Evolutionary conservation across 2,888 invertebrate species (phyloP), one percentile per base, ranked within the genome.

Genomic region (Melanotus villosus): DNA sequence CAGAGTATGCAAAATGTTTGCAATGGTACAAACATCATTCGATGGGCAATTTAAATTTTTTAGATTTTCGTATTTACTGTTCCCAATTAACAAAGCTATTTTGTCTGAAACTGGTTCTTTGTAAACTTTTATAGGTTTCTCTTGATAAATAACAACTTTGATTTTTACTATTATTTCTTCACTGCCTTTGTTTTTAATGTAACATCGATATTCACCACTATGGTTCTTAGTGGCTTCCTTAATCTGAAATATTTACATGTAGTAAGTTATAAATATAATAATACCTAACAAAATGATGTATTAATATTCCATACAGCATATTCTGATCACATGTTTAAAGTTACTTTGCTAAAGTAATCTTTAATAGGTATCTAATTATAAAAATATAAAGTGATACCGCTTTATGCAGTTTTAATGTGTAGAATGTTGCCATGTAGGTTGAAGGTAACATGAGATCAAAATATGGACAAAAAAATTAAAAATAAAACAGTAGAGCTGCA

Each of bases 11-110:
- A 81, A 70, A 32, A 75, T 75, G 7, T 70, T 58, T 7, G 76
- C 70, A 19, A 82, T 65, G 1, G 76, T 71, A 16, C 67, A 64
- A 9, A 78, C 77, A 71, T 82, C 82, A 58, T 78, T 76, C 7
- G 64, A 65, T 14, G 81, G 79, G 12, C 77, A 76, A 21, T 50
- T 65, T 19, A 81, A 58, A 7, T 63, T 26, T 16, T 34, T 21
- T 10, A 72, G 65, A 38, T 77, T 62, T 5, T 68, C 56, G 41
- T 81, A 81, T 1, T 68, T 64, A 26, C 76, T 71, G 70, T 80
- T 81, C 6, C 73, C 79, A 32, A 81, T 80, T 16, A 81, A 67
- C 23, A 81, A 69, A 19, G 81, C 81, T 21, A 81, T 68, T 73
- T 81, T 81, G 56, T 77, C 75, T 5, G 76, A 68, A 12, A 72